Evolutionary conservation across 2,113 vertebrate species (phyloP).

Genomic region (Sinocyclocheilus anshuiensis): DNA sequence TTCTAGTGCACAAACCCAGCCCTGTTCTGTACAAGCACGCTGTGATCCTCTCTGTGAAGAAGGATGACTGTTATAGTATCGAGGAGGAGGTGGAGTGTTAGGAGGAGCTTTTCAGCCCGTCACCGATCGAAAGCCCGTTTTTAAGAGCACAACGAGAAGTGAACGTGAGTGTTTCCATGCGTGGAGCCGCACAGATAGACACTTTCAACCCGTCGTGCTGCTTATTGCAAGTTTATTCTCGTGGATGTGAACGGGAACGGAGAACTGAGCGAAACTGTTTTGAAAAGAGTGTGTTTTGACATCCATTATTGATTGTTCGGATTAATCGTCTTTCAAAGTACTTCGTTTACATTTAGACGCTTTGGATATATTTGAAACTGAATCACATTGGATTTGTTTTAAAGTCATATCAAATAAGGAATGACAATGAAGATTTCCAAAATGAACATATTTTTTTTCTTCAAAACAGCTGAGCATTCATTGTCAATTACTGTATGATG

Average conservation of each 20-base stretch:
- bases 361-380: neutral
- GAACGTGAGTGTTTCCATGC: slow-evolving; percentile 44
- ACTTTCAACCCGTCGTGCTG: slow-evolving; percentile 11
- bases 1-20: neutral
- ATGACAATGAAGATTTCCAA: neutral
- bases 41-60: neutral
- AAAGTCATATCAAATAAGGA: too few relatives aligned
- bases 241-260: neutral
- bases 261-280: neutral
- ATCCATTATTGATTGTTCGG: neutral
- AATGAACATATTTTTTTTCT: too few relatives aligned
- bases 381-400: slow-evolving; percentile 20
- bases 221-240: neutral
- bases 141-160: slow-evolving; percentile 43
- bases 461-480: too few relatives aligned
- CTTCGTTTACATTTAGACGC: neutral
- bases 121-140: slow-evolving; percentile 32
- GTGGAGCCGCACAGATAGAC: slow-evolving; percentile 17
- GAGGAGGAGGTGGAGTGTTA: slow-evolving; percentile 19
- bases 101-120: slow-evolving; percentile 39
- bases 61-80: slow-evolving; percentile 4
- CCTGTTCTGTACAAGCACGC: neutral
- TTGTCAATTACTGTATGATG: too few relatives aligned
- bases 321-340: neutral
- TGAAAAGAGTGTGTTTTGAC: neutral